Evolutionary conservation across 2,888 invertebrate genomes (phyloP), one percentile per base, ranked within the genome.

Genomic region (Chalcosyrphus nemorum): DNA sequence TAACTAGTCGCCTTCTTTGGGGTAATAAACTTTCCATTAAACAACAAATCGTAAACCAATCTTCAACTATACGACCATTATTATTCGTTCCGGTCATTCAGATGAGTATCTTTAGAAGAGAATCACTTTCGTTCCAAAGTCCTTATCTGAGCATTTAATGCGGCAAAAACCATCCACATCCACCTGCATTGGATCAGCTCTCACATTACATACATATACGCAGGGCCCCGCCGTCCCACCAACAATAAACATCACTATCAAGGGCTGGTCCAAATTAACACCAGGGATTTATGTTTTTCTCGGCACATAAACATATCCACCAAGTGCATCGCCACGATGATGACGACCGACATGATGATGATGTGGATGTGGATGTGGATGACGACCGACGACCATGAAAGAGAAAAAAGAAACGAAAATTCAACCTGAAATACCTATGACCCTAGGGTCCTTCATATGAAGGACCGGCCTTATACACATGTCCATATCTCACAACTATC

Each of bases 181-280:
- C 38, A 52, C 27, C 43, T 56, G 54, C 27, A 6, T 9, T 17
- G 17, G 24, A 24, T 4, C 17, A 17, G 1, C 35, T 17, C 45
- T 3, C 50, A 43, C 38, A 38, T 21, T 27, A 57, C 24, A 56
- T 38, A 27, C 9, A 41, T 24, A 63, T 75, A 63, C 47, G 57
- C 50, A 56, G 32, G 9, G 9, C 41, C 41, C 3, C 35, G 50
- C 41, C n/a, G n/a, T 50, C 43, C n/a, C 35, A 57, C 41, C 47
- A 82, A 59, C 59, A 78, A 78, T 84, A 84, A 84, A 75, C 84
- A 74, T 84, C 74, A 65, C 80, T 75, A 80, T 75, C 84, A 84
- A 84, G 80, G 84, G 84, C 78, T 84, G 84, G 61, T 74, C 57
- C 84, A 80, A 84, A 84, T 84, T 84, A 84, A 84, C 84, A 84